phyloP scores from a whole-genome alignment of 2,888 invertebrate genomes.

The Metacarcinus magister region DNA sequence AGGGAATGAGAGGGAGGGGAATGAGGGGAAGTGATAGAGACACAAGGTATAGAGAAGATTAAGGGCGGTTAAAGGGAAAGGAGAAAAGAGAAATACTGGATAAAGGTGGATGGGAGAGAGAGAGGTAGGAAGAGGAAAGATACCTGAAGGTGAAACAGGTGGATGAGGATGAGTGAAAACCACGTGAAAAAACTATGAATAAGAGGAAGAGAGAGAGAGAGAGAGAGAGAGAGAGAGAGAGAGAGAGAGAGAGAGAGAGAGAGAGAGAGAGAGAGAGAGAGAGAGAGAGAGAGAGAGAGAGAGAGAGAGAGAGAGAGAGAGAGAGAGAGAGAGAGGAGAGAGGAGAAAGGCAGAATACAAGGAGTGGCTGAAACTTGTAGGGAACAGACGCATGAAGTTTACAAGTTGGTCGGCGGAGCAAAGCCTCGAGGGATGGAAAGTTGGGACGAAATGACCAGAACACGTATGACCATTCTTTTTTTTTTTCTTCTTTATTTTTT shows the following conservation, averaged over 20 bases:
- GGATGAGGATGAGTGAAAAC: too few relatives aligned
- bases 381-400: not conserved
- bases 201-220: not conserved
- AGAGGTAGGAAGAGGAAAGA: not conserved
- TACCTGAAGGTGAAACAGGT: too few relatives aligned
- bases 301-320: not conserved
- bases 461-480: not conserved
- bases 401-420: conserved; percentile 26
- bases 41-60: not conserved
- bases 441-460: conserved; percentile 26
- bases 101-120: not conserved
- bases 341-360: not conserved
- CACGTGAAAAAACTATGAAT: too few relatives aligned
- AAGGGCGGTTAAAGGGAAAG: not conserved
- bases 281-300: not conserved
- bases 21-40: not conserved
- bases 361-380: conserved; percentile 26
- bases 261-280: conserved; percentile 32
- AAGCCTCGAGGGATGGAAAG: not conserved
- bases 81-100: not conserved
- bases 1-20: not conserved
- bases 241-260: conserved; percentile 35
- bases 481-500: not conserved
- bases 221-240: not conserved
- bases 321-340: not conserved